phyloP scores from a whole-genome alignment of 2,888 invertebrate species.

The Tuberolachnus salignus region DNA sequence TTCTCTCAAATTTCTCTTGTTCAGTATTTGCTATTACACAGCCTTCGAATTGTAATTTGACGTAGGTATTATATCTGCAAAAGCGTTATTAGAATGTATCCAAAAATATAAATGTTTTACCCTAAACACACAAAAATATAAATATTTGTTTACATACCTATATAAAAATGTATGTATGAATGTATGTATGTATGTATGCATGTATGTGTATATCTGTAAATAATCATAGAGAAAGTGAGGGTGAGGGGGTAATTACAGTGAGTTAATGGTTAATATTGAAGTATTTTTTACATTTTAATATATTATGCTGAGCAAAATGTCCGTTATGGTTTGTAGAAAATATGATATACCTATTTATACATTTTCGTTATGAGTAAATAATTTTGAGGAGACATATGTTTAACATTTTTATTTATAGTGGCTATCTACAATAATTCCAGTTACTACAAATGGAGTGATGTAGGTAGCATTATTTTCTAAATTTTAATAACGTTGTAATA shows the following conservation, averaged over 20 bases:
- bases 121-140: neutral
- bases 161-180: conserved; percentile 9
- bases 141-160: neutral
- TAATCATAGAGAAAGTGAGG: neutral
- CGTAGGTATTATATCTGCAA: neutral
- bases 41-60: conserved; percentile 17
- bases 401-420: conserved; percentile 53
- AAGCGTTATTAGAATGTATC: neutral
- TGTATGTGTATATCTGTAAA: neutral
- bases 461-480: conserved; percentile 9
- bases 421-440: conserved; percentile 43
- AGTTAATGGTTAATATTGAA: neutral
- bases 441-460: conserved; percentile 39
- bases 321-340: neutral
- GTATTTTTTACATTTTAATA: neutral
- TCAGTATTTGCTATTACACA: conserved; percentile 20
- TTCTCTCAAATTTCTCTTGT: conserved; percentile 9
- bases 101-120: neutral
- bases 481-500: neutral
- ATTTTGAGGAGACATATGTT: conserved; percentile 29
- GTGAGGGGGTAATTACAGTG: too few species aligned
- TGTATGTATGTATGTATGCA: neutral
- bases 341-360: neutral
- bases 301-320: neutral
- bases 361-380: neutral